A percentile compares a stretch with the other conserved stretches of the same genome.
Conservation (phyloP, 1,140 invertebrate genomes). For the Ectropis grisescens region DNA sequence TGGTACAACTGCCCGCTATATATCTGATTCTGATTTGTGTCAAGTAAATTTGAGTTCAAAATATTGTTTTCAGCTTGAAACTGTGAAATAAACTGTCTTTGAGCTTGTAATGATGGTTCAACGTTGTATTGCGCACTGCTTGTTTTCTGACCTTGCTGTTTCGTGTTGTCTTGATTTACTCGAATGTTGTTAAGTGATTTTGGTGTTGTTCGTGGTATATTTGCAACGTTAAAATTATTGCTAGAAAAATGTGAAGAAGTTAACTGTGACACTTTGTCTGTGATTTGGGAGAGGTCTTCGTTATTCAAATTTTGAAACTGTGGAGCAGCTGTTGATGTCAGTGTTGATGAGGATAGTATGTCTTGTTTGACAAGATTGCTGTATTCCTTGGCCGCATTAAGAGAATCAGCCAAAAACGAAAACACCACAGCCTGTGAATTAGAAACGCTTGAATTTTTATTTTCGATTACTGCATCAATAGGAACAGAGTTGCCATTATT, state of each 20-base stretch:
- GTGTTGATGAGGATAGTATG: conserved; percentile 11
- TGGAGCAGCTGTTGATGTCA: conserved; percentile 15
- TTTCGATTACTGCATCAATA: conserved; percentile 36
- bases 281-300: conserved; percentile 32
- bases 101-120: conserved; percentile 5
- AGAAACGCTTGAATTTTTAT: conserved; percentile 48
- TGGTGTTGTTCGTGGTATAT: conserved; percentile 1
- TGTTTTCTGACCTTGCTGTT: conserved; percentile 5
- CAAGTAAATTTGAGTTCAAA: conserved; percentile 11
- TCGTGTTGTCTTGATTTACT: conserved; percentile 1
- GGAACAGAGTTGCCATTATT: conserved; percentile 26
- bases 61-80: conserved; percentile 1
- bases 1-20: conserved; percentile 58
- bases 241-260: conserved; percentile 42
- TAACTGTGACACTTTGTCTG: conserved; percentile 39
- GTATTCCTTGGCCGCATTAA: conserved; percentile 51
- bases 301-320: conserved; percentile 26
- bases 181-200: not conserved
- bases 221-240: conserved; percentile 15
- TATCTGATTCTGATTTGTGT: conserved; percentile 25
- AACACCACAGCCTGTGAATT: conserved; percentile 58
- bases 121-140: conserved; percentile 8
- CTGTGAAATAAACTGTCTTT: conserved; percentile 4
- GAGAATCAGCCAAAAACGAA: conserved; percentile 49
- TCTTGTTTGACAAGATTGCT: conserved; percentile 39